phyloP scores from a whole-genome alignment of 2,797 vertebrate genomes.

The Valencia hispanica region DNA sequence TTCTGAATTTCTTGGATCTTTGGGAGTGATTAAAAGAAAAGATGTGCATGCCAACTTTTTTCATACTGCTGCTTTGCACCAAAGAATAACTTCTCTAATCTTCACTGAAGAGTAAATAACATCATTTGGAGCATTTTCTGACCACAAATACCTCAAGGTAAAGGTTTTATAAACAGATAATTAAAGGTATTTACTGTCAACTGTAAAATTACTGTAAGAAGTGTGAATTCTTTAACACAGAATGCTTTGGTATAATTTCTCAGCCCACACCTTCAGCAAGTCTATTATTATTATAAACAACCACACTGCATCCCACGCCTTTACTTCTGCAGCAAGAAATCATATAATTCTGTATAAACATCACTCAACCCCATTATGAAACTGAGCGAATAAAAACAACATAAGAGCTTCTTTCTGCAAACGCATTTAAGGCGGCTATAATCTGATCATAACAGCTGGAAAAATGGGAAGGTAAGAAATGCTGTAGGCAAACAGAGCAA shows the following conservation, averaged over 20 bases:
- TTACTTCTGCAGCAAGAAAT: slow-evolving; percentile 34
- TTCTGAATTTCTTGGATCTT: slow-evolving; percentile 28
- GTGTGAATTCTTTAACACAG: slow-evolving; percentile 28
- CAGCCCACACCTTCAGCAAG: slow-evolving; percentile 33
- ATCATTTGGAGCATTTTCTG: slow-evolving; percentile 7
- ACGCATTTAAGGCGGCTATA: slow-evolving; percentile 5
- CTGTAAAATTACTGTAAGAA: slow-evolving; percentile 22
- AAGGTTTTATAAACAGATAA: slow-evolving; percentile 17
- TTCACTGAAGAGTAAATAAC: slow-evolving; percentile 13
- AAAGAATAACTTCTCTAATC: slow-evolving; percentile 3
- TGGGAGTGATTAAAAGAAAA: slow-evolving; percentile 32
- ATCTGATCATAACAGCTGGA: slow-evolving; percentile 10
- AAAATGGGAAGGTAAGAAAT: neutral
- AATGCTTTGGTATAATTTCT: slow-evolving; percentile 27
- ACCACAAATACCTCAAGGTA: neutral
- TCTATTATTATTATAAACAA: slow-evolving; percentile 51
- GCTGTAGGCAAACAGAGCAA: slow-evolving; percentile 35
- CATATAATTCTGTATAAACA: slow-evolving; percentile 35
- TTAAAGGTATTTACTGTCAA: slow-evolving; percentile 10
- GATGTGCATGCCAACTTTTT: slow-evolving; percentile 1
- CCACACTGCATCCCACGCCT: slow-evolving; percentile 20
- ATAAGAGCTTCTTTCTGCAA: slow-evolving; percentile 13
- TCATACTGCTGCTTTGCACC: neutral
- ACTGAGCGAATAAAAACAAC: slow-evolving; percentile 13
- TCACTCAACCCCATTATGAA: slow-evolving; percentile 25